A percentile compares a stretch with the other conserved stretches of the same genome.
These are phyloP conservation scores for Takifugu flavidus DNA, from an alignment of 2,113 vertebrate genomes.

Conservation along the genomic window DNA sequence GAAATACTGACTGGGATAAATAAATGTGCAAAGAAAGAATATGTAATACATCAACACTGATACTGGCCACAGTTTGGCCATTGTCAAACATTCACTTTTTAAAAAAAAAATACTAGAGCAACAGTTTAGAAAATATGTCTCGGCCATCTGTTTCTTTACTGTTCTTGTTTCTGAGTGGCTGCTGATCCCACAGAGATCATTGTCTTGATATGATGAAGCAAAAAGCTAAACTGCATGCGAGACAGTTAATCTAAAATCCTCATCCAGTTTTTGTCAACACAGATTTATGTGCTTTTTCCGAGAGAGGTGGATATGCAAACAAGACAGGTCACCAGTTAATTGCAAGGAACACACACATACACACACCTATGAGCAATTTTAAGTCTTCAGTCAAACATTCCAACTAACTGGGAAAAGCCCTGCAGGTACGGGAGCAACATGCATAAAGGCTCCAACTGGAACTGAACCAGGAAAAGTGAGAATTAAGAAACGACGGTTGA, in stretches of 20 bases:
- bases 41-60: slow-evolving; percentile 34
- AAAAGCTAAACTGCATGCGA: background rate
- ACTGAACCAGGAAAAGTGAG: too few species aligned
- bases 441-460: too few species aligned
- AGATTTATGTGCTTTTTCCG: background rate
- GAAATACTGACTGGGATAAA: slow-evolving; percentile 52
- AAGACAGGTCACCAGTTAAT: background rate
- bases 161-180: slow-evolving; percentile 3
- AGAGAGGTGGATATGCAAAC: background rate
- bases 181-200: slow-evolving; percentile 52
- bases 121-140: background rate
- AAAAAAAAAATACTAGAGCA: background rate
- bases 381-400: too few species aligned
- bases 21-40: slow-evolving; percentile 60
- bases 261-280: slow-evolving; percentile 2
- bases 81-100: slow-evolving; percentile 48
- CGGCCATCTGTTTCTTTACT: slow-evolving; percentile 13
- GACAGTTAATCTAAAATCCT: background rate
- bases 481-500: too few species aligned
- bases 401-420: too few species aligned
- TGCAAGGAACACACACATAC: too few species aligned
- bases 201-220: slow-evolving; percentile 40
- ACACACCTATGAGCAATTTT: too few species aligned
- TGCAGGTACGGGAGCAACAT: too few species aligned
- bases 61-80: slow-evolving; percentile 51